Conservation (phyloP, 2,113 vertebrate species). For the Spea multiplicata region DNA sequence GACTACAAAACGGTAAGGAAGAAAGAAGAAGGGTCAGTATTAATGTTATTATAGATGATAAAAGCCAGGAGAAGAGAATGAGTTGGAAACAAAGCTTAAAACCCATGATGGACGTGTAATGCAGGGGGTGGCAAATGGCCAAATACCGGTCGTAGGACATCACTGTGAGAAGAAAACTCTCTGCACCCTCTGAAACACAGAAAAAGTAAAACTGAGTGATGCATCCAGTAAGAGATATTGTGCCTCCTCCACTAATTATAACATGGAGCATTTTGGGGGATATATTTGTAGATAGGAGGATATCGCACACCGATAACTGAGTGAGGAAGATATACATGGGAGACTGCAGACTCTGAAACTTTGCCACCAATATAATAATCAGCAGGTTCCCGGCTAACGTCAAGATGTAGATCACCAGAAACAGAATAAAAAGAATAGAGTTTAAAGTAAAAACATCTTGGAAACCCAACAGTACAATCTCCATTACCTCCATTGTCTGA, state of each 20-base stretch:
- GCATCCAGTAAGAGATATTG: conserved; percentile 35
- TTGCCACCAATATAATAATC: too few relatives aligned
- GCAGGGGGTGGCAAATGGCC: conserved; percentile 16
- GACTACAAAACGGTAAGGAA: conserved; percentile 7
- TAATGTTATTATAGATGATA: not conserved
- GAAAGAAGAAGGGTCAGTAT: not conserved
- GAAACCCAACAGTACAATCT: not conserved
- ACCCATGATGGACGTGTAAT: conserved; percentile 37
- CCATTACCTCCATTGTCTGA: not conserved
- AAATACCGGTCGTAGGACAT: too few relatives aligned
- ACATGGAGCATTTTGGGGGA: conserved; percentile 1
- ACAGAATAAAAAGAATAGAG: too few relatives aligned
- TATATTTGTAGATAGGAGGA: not conserved
- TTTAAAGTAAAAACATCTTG: too few relatives aligned
- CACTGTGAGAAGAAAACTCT: conserved; percentile 41
- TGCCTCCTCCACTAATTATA: conserved; percentile 39
- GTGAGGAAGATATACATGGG: not conserved
- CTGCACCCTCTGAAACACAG: not conserved
- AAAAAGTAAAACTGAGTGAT: conserved; percentile 3
- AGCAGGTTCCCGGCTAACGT: too few relatives aligned
- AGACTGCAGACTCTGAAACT: too few relatives aligned
- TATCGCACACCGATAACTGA: too few relatives aligned
- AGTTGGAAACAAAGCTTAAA: not conserved
- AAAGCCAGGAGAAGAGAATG: not conserved
- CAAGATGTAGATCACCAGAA: too few relatives aligned